Evolutionary conservation across 2,113 vertebrate species (phyloP).

Genomic region (Phaethon lepturus): DNA sequence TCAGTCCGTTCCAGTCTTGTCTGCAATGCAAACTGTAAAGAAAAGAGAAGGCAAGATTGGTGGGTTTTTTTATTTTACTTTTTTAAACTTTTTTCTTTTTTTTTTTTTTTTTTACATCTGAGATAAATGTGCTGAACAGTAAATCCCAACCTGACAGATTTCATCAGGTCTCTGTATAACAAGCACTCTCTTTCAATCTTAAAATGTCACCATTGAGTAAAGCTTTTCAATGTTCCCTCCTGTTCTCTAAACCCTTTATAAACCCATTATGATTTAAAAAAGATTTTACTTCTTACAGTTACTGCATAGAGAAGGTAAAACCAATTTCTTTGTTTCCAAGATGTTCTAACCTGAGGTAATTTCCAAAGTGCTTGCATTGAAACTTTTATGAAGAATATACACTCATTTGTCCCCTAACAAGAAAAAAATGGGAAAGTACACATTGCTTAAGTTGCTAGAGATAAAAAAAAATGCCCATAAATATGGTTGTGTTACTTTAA

Average conservation of each 20-base stretch:
- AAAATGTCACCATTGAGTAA: constrained; percentile 39
- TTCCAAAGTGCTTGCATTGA: constrained; percentile 46
- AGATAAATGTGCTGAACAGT: constrained; percentile 26
- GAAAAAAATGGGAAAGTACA: constrained; percentile 24
- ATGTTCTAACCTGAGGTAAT: constrained; percentile 44
- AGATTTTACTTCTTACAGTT: constrained; percentile 55
- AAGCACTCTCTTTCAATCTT: constrained; percentile 56
- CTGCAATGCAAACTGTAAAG: neutral
- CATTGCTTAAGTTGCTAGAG: constrained; percentile 2
- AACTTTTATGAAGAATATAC: constrained; percentile 36
- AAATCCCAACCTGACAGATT: constrained; percentile 61
- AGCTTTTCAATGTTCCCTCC: constrained; percentile 47
- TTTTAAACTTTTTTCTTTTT: neutral
- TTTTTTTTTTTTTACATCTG: neutral
- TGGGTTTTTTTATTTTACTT: neutral
- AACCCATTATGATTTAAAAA: constrained; percentile 71
- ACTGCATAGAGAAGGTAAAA: constrained; percentile 51
- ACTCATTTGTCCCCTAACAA: constrained; percentile 29
- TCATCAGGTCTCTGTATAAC: constrained; percentile 49
- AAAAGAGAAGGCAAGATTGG: neutral
- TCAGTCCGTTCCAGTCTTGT: neutral
- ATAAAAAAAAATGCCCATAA: constrained; percentile 32
- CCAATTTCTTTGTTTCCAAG: constrained; percentile 43
- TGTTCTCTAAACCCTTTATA: constrained; percentile 64
- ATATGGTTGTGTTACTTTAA: constrained; percentile 58